Evolutionary conservation across 1,140 invertebrate genomes (phyloP), one percentile per base, ranked within the genome.

Genomic region (Drepana arcuata): DNA sequence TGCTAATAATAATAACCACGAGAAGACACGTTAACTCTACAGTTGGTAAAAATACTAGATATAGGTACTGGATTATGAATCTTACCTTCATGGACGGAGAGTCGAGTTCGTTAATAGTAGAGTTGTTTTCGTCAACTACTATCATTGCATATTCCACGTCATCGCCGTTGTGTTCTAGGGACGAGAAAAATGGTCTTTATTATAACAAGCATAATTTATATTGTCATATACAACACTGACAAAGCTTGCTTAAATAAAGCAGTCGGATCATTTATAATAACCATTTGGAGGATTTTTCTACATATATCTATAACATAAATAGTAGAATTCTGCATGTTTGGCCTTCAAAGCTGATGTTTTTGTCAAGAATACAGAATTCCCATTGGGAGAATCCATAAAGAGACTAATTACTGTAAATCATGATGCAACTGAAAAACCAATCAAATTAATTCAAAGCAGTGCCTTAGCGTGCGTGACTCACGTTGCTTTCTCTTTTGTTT

Each of bases 81-180:
- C 78, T 87, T 88, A 94, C 93, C 90, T 94, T 95, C 15, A 93
- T 91, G 0, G 93, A 95, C 1, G 92, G 90, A 5, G 91, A 88
- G 57, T 93, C 91, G 54, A 92, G 88, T 59, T 94, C 92, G 7
- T 90, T 89, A 40, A 93, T 90, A 1, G 92, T 92, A 1, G 93
- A 92, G 83, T 94, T 93, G 58, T 92, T 93, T 75, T 95, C 93
- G 66, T 95, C 93, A 39, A 95, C 93, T 27, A 95, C 92, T 56
- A 95, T 95, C 37, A 95, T 93, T 55, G 95, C 93, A 65, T 94
- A 94, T 60, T 95, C 93, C 9, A 87, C 90, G 60, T 92, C 92
- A 48, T 93, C 92, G 42, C 91, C 90, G 32, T 87, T 79, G 61
- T 79, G 74, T 59, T 82, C 78, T 82, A 59, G 24, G 31, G 34